Percentiles rank a stretch among this genome's conserved stretches.
These are phyloP conservation scores for Drosophila kokeensis DNA, from an alignment of 2,888 invertebrate species.

Conservation along the genomic window DNA sequence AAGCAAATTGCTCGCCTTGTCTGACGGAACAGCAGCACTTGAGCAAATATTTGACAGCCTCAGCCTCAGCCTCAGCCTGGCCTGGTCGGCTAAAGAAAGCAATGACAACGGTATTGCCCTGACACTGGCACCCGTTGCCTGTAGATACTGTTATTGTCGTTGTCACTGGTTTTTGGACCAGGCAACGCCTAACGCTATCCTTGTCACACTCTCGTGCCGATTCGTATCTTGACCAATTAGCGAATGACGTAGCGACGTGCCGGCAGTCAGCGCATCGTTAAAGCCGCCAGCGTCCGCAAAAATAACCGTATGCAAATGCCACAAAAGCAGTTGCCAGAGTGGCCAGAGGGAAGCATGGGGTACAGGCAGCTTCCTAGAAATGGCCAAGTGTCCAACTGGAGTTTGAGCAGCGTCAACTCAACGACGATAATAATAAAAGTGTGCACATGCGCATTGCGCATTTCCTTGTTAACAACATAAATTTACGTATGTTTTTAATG, in stretches of 20 bases:
- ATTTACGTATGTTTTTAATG: constrained; percentile 78
- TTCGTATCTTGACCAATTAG: constrained; percentile 76
- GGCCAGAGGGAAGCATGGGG: not conserved
- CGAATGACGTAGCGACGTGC: constrained; percentile 75
- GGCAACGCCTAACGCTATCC: constrained; percentile 64
- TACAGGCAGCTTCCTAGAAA: constrained; percentile 35
- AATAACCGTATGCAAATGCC: constrained; percentile 72
- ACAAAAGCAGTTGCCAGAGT: constrained; percentile 10
- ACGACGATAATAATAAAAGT: constrained; percentile 74
- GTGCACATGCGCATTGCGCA: constrained; percentile 77
- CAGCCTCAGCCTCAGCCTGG: not conserved
- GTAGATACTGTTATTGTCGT: not conserved
- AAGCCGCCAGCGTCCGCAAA: constrained; percentile 52
- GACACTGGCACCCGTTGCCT: constrained; percentile 18
- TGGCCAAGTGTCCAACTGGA: constrained; percentile 57
- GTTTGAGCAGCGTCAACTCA: constrained; percentile 54
- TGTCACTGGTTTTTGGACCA: constrained; percentile 20
- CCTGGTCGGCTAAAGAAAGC: constrained; percentile 58
- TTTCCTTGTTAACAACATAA: constrained; percentile 80
- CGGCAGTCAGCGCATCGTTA: constrained; percentile 63
- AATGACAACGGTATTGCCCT: constrained; percentile 42
- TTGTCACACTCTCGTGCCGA: constrained; percentile 58
- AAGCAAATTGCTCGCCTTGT: constrained; percentile 65
- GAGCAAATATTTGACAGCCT: constrained; percentile 63
- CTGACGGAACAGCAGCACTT: constrained; percentile 46